Conservation (phyloP, 2,888 invertebrate species). For the Tetramorium bicarinatum region DNA sequence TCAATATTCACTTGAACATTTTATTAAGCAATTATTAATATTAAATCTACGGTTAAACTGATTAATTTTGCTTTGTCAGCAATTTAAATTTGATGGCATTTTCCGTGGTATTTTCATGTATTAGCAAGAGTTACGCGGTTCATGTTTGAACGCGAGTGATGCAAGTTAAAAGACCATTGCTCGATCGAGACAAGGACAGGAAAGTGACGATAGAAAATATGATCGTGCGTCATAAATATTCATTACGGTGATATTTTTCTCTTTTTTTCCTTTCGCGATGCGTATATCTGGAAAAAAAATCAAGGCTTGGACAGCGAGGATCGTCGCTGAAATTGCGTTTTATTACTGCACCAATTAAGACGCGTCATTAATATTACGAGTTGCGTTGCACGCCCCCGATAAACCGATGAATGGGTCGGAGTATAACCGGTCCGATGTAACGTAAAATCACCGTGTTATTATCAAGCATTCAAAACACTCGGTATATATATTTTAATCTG, state of each 20-base stretch:
- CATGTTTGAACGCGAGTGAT: slow-evolving; percentile 55
- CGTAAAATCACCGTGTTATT: slow-evolving; percentile 30
- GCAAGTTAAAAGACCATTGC: slow-evolving; percentile 65
- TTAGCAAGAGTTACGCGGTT: background rate
- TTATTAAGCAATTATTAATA: slow-evolving; percentile 4
- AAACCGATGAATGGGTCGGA: slow-evolving; percentile 38
- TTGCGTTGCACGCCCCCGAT: slow-evolving; percentile 14
- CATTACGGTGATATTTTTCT: slow-evolving; percentile 6
- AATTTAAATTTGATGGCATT: slow-evolving; percentile 35
- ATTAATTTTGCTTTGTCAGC: slow-evolving; percentile 2
- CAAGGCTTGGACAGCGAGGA: background rate
- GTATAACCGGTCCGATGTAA: slow-evolving; percentile 24
- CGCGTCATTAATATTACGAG: slow-evolving; percentile 35
- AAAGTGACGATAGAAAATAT: slow-evolving; percentile 50
- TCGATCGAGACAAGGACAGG: slow-evolving; percentile 52
- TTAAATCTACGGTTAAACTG: background rate
- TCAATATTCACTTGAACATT: background rate
- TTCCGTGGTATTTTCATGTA: slow-evolving; percentile 22
- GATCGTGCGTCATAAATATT: slow-evolving; percentile 47
- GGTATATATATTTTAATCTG: slow-evolving; percentile 28
- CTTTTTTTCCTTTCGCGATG: slow-evolving; percentile 5
- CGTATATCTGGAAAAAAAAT: slow-evolving; percentile 21
- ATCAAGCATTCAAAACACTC: slow-evolving; percentile 8
- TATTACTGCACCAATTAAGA: slow-evolving; percentile 40
- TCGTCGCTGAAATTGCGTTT: slow-evolving; percentile 40